Evolutionary conservation across 1,140 invertebrate genomes (phyloP), one percentile per base, ranked within the genome.

Genomic region (Diorhabda elongata): DNA sequence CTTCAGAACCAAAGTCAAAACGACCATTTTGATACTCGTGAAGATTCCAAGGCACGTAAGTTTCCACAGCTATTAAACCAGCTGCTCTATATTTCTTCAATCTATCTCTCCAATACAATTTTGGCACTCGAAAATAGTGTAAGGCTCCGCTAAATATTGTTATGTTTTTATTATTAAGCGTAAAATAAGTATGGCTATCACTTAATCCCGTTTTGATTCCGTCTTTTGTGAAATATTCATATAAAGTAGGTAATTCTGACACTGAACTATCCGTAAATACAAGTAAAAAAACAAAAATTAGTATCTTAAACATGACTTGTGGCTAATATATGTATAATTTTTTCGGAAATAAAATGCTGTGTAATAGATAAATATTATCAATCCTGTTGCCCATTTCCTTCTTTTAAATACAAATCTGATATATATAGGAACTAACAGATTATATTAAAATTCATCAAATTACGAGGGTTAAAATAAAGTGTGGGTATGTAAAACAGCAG

Each of bases 1-100:
- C 90, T 2, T 90, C 94, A 44, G 84, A 80, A 3, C 96, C 97
- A 52, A 87, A 81, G 76, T 88, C 90, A 60, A 85, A 84, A 47
- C 88, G 66, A 43, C 71, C 71, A 9, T 63, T 47, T 11, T 72
- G 43, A 26, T 45, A 90, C 83, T 98, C 93, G 81, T 98, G 96
- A 60, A 89, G 84, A 74, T 92, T 95, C 96, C 96, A 98, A 77
- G 97, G 93, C 0, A 98, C 89, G 79, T 97, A 97, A 91, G 93
- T 95, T 72, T 94, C 90, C 5, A 98, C 86, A 0, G 95, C 87
- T 83, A 98, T 97, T 1, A 98, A 84, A n/a, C 96, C 96, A 64
- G 74, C 74, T n/a, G 90, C 89, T 79, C 90, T 86, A 72, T 97
- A 86, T 81, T 95, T 95, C 60, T 85, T 79, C 58, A 98, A 82